Evolutionary conservation across 2,113 vertebrate species (phyloP), one percentile per base, ranked within the genome.

Genomic region (Excalfactoria chinensis): DNA sequence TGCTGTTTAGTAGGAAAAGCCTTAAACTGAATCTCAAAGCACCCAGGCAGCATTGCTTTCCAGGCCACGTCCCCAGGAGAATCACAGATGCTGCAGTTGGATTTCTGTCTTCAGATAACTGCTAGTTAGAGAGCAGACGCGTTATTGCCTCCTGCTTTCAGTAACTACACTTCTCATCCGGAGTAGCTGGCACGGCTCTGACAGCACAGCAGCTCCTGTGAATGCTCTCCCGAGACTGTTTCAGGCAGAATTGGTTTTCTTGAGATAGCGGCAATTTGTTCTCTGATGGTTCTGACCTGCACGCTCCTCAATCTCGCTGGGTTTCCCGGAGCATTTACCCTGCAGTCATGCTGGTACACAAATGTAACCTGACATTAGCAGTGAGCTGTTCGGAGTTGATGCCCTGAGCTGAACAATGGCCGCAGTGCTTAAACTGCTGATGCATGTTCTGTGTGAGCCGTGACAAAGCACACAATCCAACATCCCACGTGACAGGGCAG

Each of bases 271-370:
- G 34, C 32, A 41, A n/a, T 64, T 16, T 7, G 5, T 67, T 86
- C 75, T 51, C 32, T 12, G 8, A 6, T 1, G 1, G 1, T 6
- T 32, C 76, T 21, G 16, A 25, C 9, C 32, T 9, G 32, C 56
- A 34, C 0, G 0, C 37, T 35, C 11, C 59, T 23, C 59, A 48
- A 48, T 3, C 23, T 2, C 15, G 17, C 21, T 6, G 21, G 58
- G 34, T 14, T 34, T 58, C 11, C 44, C 5, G 59, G 32, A 63
- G 25, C 25, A 34, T 7, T 8, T 5, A 60, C 35, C 63, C 13
- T 44, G 3, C 6, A 3, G 41, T 9, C 37, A 41, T 3, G 5
- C 78, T 7, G 34, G 11, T 3, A 59, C 34, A 13, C 51, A 22
- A 41, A 7, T 30, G 4, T 2, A 37, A 37, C 37, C 49, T 41